A percentile compares a stretch with the other conserved stretches of the same genome.
These are phyloP conservation scores for Plectrocnemia conspersa DNA, from an alignment of 1,140 invertebrate genomes.

Conservation along the genomic window DNA sequence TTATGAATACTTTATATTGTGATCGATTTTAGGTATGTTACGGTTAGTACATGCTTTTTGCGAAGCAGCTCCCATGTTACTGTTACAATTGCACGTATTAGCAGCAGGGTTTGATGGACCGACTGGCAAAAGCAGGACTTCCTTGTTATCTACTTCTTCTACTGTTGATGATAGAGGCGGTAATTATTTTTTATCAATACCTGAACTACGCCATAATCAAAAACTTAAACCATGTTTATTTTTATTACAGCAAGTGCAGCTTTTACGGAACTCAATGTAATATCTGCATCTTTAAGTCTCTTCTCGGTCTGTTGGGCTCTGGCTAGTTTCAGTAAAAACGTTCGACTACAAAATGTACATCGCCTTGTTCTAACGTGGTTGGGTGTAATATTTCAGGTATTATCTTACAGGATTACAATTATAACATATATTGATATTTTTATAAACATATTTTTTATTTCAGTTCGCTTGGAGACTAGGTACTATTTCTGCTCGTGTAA, in stretches of 20 bases:
- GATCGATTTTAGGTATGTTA: slow-evolving; percentile 57
- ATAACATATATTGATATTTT: background rate
- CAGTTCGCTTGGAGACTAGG: slow-evolving; percentile 78
- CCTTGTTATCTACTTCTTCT: slow-evolving; percentile 12
- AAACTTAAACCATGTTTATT: slow-evolving; percentile 6
- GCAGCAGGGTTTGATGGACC: slow-evolving; percentile 43
- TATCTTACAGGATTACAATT: background rate
- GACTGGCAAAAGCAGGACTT: slow-evolving; percentile 14
- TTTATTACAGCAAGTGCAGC: slow-evolving; percentile 53
- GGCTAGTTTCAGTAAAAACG: slow-evolving; percentile 85
- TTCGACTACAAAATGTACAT: slow-evolving; percentile 74
- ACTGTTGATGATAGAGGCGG: slow-evolving; percentile 26
- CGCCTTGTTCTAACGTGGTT: slow-evolving; percentile 82
- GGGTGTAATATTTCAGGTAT: slow-evolving; percentile 75
- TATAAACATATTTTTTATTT: slow-evolving; percentile 3
- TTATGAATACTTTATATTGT: slow-evolving; percentile 1
- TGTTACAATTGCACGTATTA: slow-evolving; percentile 77
- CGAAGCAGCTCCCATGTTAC: slow-evolving; percentile 80
- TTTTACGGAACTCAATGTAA: slow-evolving; percentile 70
- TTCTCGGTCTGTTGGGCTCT: slow-evolving; percentile 87
- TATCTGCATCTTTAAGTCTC: slow-evolving; percentile 75
- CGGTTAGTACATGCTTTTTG: slow-evolving; percentile 82
- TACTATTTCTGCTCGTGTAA: slow-evolving; percentile 76
- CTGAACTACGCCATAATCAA: background rate
- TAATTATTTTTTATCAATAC: slow-evolving; percentile 7